Conservation (phyloP, 2,888 invertebrate genomes). For the Cheilosia soror region DNA sequence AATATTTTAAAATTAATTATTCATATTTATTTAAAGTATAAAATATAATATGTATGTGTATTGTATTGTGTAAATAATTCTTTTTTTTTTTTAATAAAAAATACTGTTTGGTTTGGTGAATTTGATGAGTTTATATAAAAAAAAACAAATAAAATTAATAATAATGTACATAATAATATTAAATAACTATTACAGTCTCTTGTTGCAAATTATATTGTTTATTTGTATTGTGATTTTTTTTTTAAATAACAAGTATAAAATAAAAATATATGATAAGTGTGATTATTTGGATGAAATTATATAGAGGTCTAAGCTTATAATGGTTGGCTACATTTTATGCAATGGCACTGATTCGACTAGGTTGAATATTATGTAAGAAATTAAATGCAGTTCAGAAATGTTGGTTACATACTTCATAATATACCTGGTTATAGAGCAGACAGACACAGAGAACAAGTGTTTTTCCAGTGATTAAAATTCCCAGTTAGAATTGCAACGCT, state of each 20-base stretch:
- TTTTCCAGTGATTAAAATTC: too few relatives aligned
- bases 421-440: too few relatives aligned
- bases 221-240: conserved; percentile 11
- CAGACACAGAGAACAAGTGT: too few relatives aligned
- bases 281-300: background rate
- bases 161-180: conserved; percentile 30
- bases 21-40: conserved; percentile 57
- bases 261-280: background rate
- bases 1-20: conserved; percentile 49
- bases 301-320: background rate
- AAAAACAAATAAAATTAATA: conserved; percentile 23
- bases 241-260: conserved; percentile 38
- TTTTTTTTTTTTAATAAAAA: conserved; percentile 53
- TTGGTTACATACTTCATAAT: too few relatives aligned
- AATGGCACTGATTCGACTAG: conserved; percentile 60
- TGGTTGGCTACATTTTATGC: conserved; percentile 18
- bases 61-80: conserved; percentile 67
- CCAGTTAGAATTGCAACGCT: too few relatives aligned
- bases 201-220: conserved; percentile 65
- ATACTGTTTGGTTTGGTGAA: conserved; percentile 70
- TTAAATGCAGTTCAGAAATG: background rate
- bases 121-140: conserved; percentile 34
- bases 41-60: conserved; percentile 57
- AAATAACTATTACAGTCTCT: conserved; percentile 71
- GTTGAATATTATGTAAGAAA: background rate